Evolutionary conservation across 2,797 vertebrate genomes (phyloP).

Genomic region (Neosilurus mollespiculum): DNA sequence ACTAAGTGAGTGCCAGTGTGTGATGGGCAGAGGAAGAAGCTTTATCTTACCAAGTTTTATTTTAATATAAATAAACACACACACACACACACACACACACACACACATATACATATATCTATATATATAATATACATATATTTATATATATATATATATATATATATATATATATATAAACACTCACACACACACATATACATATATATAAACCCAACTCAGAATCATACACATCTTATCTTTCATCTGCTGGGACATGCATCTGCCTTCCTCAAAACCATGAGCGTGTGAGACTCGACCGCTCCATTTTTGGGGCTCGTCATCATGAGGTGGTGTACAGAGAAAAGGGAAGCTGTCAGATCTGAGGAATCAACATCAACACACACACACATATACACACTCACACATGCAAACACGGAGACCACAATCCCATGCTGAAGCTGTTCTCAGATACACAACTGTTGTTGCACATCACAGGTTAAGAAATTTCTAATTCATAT

Average conservation of each 20-base stretch:
- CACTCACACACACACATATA: neutral
- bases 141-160: too few relatives aligned
- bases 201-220: neutral
- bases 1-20: slow-evolving; percentile 29
- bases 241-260: slow-evolving; percentile 44
- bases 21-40: slow-evolving; percentile 35
- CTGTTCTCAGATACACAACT: slow-evolving; percentile 37
- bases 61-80: too few relatives aligned
- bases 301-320: slow-evolving; percentile 39
- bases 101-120: neutral
- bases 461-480: slow-evolving; percentile 31
- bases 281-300: slow-evolving; percentile 21
- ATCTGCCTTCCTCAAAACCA: slow-evolving; percentile 16
- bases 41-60: slow-evolving; percentile 37
- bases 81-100: too few relatives aligned
- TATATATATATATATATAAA: too few relatives aligned
- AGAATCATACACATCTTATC: slow-evolving; percentile 42
- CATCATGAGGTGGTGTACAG: slow-evolving; percentile 51
- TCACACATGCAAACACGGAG: neutral
- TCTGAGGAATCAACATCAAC: neutral
- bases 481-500: slow-evolving; percentile 40
- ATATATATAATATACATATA: too few relatives aligned
- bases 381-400: neutral
- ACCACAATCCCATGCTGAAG: slow-evolving; percentile 47
- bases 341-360: slow-evolving; percentile 55